Evolutionary conservation across 2,888 invertebrate species (phyloP).

Genomic region (Charanyca ferruginea): DNA sequence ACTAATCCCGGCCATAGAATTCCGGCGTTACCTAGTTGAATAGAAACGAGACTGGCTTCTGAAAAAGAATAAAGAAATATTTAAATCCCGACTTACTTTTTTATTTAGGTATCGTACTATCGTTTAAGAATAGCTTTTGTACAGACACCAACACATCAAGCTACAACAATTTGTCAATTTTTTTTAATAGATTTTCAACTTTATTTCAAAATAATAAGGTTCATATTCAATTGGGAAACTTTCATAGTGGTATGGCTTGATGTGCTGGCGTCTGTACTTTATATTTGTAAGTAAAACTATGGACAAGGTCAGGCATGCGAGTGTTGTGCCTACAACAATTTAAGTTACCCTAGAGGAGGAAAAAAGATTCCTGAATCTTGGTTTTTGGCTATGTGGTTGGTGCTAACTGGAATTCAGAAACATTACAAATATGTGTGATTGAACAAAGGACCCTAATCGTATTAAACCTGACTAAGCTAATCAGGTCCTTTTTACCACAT

Average conservation of each 20-base stretch:
- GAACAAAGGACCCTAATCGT: background rate
- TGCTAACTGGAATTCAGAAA: no score
- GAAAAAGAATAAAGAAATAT: conserved; percentile 48
- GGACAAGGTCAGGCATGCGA: background rate
- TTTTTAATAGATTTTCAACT: no score
- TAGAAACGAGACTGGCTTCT: conserved; percentile 56
- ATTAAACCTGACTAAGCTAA: conserved; percentile 3
- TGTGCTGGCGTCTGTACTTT: no score
- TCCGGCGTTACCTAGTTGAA: conserved; percentile 52
- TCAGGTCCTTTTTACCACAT: conserved; percentile 6
- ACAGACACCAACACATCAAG: no score
- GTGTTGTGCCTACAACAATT: no score
- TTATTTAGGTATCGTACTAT: conserved; percentile 35
- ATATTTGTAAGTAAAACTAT: conserved; percentile 31
- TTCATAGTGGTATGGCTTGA: no score
- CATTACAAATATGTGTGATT: conserved; percentile 14
- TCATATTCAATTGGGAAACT: no score
- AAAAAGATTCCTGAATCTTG: no score
- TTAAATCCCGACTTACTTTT: conserved; percentile 51
- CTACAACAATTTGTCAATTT: no score
- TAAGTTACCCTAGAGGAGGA: no score
- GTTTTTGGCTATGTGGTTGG: no score
- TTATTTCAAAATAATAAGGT: no score
- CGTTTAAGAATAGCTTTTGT: conserved; percentile 33
- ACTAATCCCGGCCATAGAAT: conserved; percentile 49